Evolutionary conservation across 2,113 vertebrate species (phyloP).

Genomic region (Anthoscopus minutus): DNA sequence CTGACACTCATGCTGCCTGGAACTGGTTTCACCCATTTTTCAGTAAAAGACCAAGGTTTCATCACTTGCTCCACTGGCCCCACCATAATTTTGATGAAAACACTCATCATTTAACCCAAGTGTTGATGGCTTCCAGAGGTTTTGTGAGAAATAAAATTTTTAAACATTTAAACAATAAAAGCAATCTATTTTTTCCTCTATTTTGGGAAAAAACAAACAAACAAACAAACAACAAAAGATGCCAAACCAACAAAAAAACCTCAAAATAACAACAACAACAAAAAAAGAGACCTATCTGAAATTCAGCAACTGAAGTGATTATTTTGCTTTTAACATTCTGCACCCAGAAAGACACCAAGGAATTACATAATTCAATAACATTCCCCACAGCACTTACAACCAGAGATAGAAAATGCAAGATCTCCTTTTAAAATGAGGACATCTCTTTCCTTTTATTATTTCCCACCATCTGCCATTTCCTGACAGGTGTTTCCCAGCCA

Average conservation of each 20-base stretch:
- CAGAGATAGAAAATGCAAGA: constrained; percentile 17
- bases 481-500: constrained; percentile 35
- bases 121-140: neutral
- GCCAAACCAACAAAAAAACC: neutral
- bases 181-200: neutral
- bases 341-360: neutral
- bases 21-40: neutral
- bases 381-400: neutral
- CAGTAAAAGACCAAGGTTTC: neutral
- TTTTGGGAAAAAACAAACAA: neutral
- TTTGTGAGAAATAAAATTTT: neutral
- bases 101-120: neutral
- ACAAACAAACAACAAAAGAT: no score
- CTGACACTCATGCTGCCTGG: neutral
- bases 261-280: neutral
- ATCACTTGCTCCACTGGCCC: neutral
- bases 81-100: neutral
- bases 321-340: constrained; percentile 7
- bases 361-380: constrained; percentile 12
- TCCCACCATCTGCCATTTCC: constrained; percentile 47
- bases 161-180: no score
- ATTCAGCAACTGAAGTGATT: neutral
- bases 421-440: constrained; percentile 32
- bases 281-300: neutral
- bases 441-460: constrained; percentile 42